These are phyloP conservation scores for Pseudorhombus dupliciocellatus DNA, from an alignment of 2,113 vertebrate genomes.

Conservation along the genomic window DNA sequence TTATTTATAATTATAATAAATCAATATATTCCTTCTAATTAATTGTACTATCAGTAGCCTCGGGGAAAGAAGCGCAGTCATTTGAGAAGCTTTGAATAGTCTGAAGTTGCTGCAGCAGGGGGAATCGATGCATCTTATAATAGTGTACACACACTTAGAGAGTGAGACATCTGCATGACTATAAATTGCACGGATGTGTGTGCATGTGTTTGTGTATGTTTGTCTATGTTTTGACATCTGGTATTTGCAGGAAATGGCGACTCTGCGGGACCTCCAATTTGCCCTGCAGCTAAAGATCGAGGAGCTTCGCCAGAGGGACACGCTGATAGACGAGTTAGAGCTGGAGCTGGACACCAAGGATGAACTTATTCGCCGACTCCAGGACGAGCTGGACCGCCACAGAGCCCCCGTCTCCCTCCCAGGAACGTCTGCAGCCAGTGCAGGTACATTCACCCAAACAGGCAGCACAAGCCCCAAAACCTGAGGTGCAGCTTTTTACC, in stretches of 20 bases:
- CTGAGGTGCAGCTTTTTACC: too few relatives aligned
- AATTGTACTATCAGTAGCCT: background rate
- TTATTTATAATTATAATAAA: background rate
- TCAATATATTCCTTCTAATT: background rate
- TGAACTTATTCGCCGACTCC: conserved; percentile 82
- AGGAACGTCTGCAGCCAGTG: conserved; percentile 56
- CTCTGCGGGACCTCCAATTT: conserved; percentile 83
- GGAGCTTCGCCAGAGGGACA: conserved; percentile 83
- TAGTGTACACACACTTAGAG: too few relatives aligned
- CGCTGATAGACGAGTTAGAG: conserved; percentile 83
- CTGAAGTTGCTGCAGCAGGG: too few relatives aligned
- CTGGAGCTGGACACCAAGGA: conserved; percentile 83
- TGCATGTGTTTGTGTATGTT: background rate
- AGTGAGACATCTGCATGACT: too few relatives aligned
- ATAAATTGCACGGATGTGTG: background rate
- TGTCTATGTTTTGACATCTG: background rate
- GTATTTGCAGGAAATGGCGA: conserved; percentile 75
- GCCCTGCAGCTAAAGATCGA: conserved; percentile 83
- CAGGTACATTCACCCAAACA: conserved; percentile 48
- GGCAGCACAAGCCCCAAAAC: background rate
- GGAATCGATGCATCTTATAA: too few relatives aligned
- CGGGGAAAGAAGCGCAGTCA: background rate
- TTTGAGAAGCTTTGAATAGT: background rate
- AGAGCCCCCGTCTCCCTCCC: conserved; percentile 68
- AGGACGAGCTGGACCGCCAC: conserved; percentile 82